Conservation (phyloP, 2,113 vertebrate species). For the Carassius carassius region DNA sequence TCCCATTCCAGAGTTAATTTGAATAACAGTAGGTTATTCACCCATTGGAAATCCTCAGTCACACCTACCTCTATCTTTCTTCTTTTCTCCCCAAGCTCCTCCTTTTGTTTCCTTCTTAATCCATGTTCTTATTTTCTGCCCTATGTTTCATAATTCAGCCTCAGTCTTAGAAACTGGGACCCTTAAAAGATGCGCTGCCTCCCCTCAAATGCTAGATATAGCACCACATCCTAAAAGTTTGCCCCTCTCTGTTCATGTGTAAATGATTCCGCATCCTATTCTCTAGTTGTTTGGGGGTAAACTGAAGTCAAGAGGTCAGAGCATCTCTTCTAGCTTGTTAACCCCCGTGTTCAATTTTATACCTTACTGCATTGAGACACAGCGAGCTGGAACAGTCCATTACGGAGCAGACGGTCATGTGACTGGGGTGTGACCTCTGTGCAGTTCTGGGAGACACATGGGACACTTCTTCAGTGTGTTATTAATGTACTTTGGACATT, state of each 20-base stretch:
- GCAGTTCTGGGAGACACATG: background rate
- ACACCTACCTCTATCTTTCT: background rate
- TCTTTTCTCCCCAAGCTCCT: background rate
- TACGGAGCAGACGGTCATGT: background rate
- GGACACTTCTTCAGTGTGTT: background rate
- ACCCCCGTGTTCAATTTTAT: constrained; percentile 13
- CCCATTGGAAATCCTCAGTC: background rate
- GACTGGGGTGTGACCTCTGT: background rate
- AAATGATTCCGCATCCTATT: constrained; percentile 62
- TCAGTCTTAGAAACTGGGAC: background rate
- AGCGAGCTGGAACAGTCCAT: background rate
- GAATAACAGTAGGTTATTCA: background rate
- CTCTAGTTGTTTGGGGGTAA: constrained; percentile 41
- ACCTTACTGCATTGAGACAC: constrained; percentile 26
- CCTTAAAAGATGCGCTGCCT: background rate
- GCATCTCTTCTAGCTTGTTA: constrained; percentile 32
- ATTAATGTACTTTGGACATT: background rate
- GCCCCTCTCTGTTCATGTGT: background rate
- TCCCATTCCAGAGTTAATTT: constrained; percentile 11
- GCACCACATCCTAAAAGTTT: constrained; percentile 7
- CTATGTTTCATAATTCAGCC: background rate
- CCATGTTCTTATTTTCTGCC: background rate
- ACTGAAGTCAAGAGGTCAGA: constrained; percentile 35
- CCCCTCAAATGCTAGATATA: background rate
- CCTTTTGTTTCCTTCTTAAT: background rate